These are phyloP conservation scores for Oxygymnocypris stewartii DNA, from an alignment of 2,113 vertebrate species.

Conservation along the genomic window DNA sequence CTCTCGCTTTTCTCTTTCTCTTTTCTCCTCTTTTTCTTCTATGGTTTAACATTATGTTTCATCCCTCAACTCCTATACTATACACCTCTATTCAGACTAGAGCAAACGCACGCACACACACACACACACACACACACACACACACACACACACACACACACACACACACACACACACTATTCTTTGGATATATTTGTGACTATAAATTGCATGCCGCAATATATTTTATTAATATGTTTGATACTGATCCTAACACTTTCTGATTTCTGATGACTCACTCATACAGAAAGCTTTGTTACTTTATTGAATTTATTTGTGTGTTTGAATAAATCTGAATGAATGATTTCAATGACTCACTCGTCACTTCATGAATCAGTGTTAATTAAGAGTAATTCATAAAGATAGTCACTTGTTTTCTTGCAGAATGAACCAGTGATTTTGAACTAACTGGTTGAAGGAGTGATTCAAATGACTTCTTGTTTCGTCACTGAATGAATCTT, in stretches of 20 bases:
- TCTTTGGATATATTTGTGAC: background rate
- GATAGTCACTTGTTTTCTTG: background rate
- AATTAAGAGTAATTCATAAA: background rate
- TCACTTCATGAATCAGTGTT: background rate
- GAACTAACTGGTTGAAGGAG: background rate
- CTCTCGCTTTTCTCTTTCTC: slow-evolving; percentile 10
- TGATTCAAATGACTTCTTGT: background rate
- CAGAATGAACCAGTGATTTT: background rate
- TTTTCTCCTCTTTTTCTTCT: background rate
- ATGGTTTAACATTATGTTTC: background rate
- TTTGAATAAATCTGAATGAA: background rate
- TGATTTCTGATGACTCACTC: background rate
- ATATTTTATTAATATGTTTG: background rate
- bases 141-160: no score
- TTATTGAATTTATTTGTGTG: background rate
- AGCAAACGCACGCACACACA: background rate
- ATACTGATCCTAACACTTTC: background rate
- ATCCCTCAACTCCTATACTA: background rate
- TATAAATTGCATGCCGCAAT: background rate
- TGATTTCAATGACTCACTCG: background rate
- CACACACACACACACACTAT: background rate
- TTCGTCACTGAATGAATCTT: background rate
- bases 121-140: no score
- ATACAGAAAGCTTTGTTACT: no score
- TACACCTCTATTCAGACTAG: slow-evolving; percentile 45